Conservation (phyloP, 2,797 vertebrate genomes). For the Danionella dracula region DNA sequence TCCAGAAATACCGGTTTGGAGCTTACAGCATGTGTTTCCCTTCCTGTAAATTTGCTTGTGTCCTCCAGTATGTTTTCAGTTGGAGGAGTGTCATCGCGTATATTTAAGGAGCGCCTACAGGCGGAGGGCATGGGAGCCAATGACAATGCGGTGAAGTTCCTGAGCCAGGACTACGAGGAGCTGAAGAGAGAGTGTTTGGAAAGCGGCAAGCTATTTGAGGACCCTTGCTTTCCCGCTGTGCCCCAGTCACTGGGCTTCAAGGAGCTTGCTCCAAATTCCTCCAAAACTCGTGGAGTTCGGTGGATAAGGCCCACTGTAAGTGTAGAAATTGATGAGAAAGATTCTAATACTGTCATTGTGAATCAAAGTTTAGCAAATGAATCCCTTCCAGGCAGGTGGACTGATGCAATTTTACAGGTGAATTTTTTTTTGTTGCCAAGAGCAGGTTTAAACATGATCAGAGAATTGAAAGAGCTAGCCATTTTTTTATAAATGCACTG, state of each 20-base stretch:
- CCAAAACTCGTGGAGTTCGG: constrained; percentile 69
- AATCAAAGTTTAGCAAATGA: too few relatives aligned
- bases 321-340: background rate
- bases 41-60: too few relatives aligned
- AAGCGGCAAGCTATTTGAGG: constrained; percentile 72
- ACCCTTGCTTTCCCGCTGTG: constrained; percentile 76
- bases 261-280: constrained; percentile 74
- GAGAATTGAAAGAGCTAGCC: too few relatives aligned
- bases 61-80: constrained; percentile 57
- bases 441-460: too few relatives aligned
- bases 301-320: constrained; percentile 82
- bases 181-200: constrained; percentile 72
- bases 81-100: constrained; percentile 64
- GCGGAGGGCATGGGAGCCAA: constrained; percentile 73
- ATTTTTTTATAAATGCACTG: too few relatives aligned
- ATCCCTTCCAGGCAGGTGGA: too few relatives aligned
- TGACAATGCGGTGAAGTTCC: constrained; percentile 62
- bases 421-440: too few relatives aligned
- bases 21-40: too few relatives aligned
- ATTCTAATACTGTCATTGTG: too few relatives aligned
- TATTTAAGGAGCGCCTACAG: constrained; percentile 68
- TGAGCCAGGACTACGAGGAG: constrained; percentile 75
- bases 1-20: background rate
- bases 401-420: too few relatives aligned
- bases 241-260: constrained; percentile 79